Percentiles rank a stretch among this genome's conserved stretches.
Conservation (phyloP, 2,113 vertebrate genomes). For the Oceanites oceanicus region DNA sequence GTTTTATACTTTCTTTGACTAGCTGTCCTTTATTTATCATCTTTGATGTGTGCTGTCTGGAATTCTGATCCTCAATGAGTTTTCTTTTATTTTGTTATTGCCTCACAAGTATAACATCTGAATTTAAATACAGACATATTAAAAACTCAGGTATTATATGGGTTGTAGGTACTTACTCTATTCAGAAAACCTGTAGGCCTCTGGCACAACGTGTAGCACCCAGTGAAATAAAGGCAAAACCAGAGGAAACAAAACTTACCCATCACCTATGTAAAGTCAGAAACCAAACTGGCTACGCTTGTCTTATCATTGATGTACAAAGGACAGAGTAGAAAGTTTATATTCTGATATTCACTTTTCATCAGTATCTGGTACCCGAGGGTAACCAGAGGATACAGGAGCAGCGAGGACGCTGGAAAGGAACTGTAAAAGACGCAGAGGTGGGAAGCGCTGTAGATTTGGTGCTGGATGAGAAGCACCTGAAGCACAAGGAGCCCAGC, state of each 20-base stretch:
- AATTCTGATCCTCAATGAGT: not conserved
- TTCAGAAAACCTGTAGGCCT: not conserved
- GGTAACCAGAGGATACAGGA: not conserved
- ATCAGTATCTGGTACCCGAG: not conserved
- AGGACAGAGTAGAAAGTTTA: not conserved
- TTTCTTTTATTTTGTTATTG: not conserved
- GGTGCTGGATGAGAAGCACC: not conserved
- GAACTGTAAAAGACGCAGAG: not conserved
- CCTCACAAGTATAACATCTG: not conserved
- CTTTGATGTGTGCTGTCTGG: not conserved
- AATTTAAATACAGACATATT: not conserved
- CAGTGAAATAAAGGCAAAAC: not conserved
- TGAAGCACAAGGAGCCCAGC: not conserved
- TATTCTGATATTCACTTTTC: not conserved
- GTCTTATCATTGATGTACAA: not conserved
- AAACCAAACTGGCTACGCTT: not conserved
- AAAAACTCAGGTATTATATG: not conserved
- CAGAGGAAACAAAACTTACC: not conserved
- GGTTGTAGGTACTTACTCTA: not conserved
- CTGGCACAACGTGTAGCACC: not conserved
- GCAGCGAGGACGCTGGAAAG: not conserved
- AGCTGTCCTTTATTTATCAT: conserved; percentile 3
- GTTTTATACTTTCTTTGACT: conserved; percentile 26
- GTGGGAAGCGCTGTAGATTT: not conserved
- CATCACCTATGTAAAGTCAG: not conserved